Evolutionary conservation across 2,888 invertebrate genomes (phyloP).

Genomic region (Caprella mutica): DNA sequence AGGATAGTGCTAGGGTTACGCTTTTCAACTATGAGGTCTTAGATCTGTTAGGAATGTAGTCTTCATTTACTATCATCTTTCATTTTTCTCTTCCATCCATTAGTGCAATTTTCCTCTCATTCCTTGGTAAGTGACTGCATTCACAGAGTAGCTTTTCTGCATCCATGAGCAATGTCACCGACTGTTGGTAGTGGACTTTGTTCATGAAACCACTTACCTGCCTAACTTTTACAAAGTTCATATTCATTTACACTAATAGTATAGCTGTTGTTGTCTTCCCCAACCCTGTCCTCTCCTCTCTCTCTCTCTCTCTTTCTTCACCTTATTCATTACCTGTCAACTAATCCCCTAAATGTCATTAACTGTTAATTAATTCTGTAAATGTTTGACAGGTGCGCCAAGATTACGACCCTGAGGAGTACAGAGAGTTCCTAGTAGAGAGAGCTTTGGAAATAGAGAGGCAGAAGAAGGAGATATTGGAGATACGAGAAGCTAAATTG

Average conservation of each 20-base stretch:
- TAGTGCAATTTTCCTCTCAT: too few species aligned
- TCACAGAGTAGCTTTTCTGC: too few species aligned
- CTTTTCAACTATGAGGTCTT: too few species aligned
- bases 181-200: too few species aligned
- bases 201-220: too few species aligned
- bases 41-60: too few species aligned
- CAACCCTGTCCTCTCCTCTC: slow-evolving; percentile 5
- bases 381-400: slow-evolving; percentile 56
- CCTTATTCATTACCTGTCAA: neutral
- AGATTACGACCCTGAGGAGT: slow-evolving; percentile 64
- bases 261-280: slow-evolving; percentile 2
- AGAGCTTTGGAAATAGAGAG: slow-evolving; percentile 57
- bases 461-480: slow-evolving; percentile 64
- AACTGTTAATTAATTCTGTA: neutral
- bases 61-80: too few species aligned
- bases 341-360: neutral
- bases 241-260: neutral
- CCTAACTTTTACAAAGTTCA: neutral
- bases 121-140: too few species aligned
- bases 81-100: too few species aligned
- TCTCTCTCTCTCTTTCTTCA: neutral
- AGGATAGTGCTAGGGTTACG: too few species aligned
- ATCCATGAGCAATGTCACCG: too few species aligned
- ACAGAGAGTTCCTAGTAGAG: slow-evolving; percentile 66
- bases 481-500: slow-evolving; percentile 80